These are phyloP conservation scores for Dendrolimus houi DNA, from an alignment of 2,888 invertebrate genomes.

Conservation along the genomic window DNA sequence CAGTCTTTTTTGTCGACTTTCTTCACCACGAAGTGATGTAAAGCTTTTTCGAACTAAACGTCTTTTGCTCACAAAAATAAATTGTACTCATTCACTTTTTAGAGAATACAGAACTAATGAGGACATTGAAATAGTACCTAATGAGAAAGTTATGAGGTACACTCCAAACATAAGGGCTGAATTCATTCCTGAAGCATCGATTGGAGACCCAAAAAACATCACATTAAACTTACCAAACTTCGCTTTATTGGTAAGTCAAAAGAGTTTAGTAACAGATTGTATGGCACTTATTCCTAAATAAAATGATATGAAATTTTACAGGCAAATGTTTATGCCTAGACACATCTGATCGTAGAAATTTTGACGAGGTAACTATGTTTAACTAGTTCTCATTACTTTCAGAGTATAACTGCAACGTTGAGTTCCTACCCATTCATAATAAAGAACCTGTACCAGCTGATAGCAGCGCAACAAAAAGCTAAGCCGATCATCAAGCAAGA, in stretches of 20 bases:
- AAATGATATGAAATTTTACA: too few species aligned
- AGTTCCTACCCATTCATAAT: slow-evolving; percentile 70
- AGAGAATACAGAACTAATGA: slow-evolving; percentile 81
- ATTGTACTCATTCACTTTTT: slow-evolving; percentile 16
- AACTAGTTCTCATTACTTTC: slow-evolving; percentile 1
- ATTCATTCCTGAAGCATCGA: slow-evolving; percentile 79
- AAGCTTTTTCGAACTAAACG: too few species aligned
- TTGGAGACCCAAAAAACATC: slow-evolving; percentile 78
- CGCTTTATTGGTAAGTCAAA: slow-evolving; percentile 79
- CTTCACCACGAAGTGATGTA: too few species aligned
- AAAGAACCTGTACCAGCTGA: slow-evolving; percentile 75
- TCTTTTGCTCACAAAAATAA: too few species aligned
- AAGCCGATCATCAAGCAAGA: slow-evolving; percentile 62
- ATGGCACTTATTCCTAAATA: too few species aligned
- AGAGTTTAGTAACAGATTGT: too few species aligned
- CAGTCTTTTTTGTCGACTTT: too few species aligned
- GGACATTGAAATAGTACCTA: slow-evolving; percentile 75
- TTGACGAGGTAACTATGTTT: too few species aligned
- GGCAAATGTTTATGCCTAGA: too few species aligned
- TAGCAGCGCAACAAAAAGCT: slow-evolving; percentile 72
- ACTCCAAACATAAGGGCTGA: slow-evolving; percentile 71
- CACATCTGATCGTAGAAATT: too few species aligned
- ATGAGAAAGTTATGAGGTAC: slow-evolving; percentile 79
- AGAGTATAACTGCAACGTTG: slow-evolving; percentile 56
- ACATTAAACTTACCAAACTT: slow-evolving; percentile 81